Conservation (phyloP, 2,113 vertebrate genomes). For the Apus apus region DNA sequence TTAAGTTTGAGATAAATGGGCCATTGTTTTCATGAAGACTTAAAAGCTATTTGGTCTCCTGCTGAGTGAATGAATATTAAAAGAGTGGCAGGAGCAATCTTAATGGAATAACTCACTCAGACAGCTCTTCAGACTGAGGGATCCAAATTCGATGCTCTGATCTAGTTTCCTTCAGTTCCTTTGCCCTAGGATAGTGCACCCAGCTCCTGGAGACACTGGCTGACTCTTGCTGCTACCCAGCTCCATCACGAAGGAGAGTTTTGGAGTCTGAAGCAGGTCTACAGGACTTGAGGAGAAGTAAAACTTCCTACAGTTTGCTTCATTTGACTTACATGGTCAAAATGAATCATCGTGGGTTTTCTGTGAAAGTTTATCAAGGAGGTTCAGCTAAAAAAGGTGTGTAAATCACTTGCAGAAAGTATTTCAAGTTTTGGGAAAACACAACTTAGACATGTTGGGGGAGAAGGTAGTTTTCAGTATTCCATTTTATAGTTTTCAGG, state of each 20-base stretch:
- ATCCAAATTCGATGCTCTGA: not conserved
- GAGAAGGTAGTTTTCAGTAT: not conserved
- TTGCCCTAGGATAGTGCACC: not conserved
- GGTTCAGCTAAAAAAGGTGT: not conserved
- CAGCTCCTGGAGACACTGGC: not conserved
- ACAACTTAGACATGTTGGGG: not conserved
- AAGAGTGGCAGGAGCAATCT: not conserved
- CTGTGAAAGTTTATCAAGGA: not conserved
- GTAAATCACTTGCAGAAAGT: not conserved
- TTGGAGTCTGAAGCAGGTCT: not conserved
- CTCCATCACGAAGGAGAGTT: not conserved
- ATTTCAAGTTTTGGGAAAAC: not conserved
- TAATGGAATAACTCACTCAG: not conserved
- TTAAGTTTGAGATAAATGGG: constrained; percentile 60
- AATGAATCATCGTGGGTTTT: not conserved
- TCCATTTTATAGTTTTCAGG: not conserved
- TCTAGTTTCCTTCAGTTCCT: not conserved
- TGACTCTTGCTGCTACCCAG: not conserved
- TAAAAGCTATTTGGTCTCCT: constrained; percentile 32
- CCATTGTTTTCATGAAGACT: constrained; percentile 46
- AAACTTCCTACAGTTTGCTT: not conserved
- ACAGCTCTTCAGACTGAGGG: not conserved
- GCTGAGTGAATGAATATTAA: not conserved
- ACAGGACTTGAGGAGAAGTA: not conserved
- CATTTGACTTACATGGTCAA: not conserved